Evolutionary conservation across 2,113 vertebrate genomes (phyloP).

Genomic region (Caretta caretta): DNA sequence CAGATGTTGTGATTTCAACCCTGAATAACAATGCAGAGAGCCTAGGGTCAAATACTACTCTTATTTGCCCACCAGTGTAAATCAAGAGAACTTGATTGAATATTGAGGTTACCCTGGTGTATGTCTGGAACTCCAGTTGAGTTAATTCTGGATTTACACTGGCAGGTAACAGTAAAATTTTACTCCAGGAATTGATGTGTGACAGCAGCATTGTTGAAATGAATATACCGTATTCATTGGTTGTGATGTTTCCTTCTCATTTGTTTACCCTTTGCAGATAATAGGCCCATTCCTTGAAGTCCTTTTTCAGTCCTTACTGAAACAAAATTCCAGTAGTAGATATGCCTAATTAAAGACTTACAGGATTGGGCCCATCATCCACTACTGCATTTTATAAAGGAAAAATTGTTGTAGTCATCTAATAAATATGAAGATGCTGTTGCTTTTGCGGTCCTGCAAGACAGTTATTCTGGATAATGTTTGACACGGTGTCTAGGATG

Average conservation of each 20-base stretch:
- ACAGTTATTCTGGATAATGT: background rate
- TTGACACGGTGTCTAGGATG: background rate
- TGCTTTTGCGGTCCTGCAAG: background rate
- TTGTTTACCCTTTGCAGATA: background rate
- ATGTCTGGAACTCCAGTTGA: background rate
- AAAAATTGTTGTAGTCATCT: background rate
- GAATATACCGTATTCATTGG: background rate
- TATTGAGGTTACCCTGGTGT: background rate
- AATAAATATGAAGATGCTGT: background rate
- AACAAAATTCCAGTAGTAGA: background rate
- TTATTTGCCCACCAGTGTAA: background rate
- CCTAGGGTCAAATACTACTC: background rate
- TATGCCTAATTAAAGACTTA: background rate
- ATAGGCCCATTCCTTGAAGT: background rate
- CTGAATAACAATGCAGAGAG: accelerated
- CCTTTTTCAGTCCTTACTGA: background rate
- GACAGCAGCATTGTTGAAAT: background rate
- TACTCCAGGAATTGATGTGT: background rate
- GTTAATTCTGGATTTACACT: background rate
- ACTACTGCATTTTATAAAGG: background rate
- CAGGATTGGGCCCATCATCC: background rate
- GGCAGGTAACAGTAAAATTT: background rate
- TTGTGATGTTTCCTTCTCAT: background rate
- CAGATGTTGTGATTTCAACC: background rate
- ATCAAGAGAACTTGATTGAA: background rate